These are phyloP conservation scores for Beris morrisii DNA, from an alignment of 2,888 invertebrate species.

Conservation along the genomic window DNA sequence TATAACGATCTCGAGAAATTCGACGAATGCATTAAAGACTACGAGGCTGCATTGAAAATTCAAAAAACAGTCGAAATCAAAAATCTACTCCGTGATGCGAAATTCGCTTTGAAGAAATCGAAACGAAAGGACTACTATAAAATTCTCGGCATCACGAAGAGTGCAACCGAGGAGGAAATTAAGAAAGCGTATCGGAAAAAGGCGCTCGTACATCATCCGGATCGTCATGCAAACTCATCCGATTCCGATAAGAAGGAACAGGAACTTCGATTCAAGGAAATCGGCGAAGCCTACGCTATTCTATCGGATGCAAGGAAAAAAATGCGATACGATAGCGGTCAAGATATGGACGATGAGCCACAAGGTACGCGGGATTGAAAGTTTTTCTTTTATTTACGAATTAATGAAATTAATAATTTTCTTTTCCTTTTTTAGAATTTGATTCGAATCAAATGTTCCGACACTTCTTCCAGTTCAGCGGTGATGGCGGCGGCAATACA, in stretches of 20 bases:
- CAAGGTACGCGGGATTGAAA: conserved; percentile 43
- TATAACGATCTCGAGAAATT: conserved; percentile 79
- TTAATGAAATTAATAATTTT: conserved; percentile 33
- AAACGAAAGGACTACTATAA: conserved; percentile 97
- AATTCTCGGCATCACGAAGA: conserved; percentile 82
- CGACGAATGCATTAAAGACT: conserved; percentile 90
- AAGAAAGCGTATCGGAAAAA: conserved; percentile 81
- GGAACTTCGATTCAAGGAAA: conserved; percentile 92
- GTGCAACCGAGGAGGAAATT: conserved; percentile 86
- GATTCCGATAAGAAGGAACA: conserved; percentile 85
- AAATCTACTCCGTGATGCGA: conserved; percentile 81
- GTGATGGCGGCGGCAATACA: conserved; percentile 57
- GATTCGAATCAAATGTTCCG: conserved; percentile 86
- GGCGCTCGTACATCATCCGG: conserved; percentile 91
- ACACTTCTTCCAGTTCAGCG: conserved; percentile 72
- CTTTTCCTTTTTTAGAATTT: conserved; percentile 63
- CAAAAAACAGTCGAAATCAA: conserved; percentile 82
- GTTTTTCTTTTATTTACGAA: background rate
- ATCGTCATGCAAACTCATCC: conserved; percentile 87
- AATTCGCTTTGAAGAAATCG: conserved; percentile 83
- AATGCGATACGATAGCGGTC: conserved; percentile 86
- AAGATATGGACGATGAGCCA: conserved; percentile 76
- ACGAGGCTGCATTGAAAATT: conserved; percentile 80
- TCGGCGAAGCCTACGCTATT: conserved; percentile 93
- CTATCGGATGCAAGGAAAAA: conserved; percentile 90